Evolutionary conservation across 2,888 invertebrate species (phyloP).

Genomic region (Deilephila elpenor): DNA sequence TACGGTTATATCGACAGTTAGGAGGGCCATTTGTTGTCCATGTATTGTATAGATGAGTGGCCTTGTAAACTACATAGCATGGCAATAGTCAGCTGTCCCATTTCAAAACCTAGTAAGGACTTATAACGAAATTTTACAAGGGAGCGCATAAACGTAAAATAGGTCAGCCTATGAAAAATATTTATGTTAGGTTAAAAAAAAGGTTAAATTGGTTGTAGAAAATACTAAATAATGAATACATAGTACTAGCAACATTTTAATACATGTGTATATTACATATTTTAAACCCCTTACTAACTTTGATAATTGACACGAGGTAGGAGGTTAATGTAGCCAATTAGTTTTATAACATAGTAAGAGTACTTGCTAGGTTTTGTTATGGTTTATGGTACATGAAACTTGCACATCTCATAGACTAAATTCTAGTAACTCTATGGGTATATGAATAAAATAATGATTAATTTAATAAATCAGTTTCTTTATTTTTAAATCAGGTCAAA

Average conservation of each 20-base stretch:
- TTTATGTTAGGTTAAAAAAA: slow-evolving; percentile 16
- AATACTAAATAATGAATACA: slow-evolving; percentile 9
- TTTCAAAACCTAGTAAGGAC: slow-evolving; percentile 29
- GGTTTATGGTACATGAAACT: slow-evolving; percentile 8
- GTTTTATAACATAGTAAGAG: slow-evolving; percentile 31
- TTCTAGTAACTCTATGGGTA: slow-evolving; percentile 15
- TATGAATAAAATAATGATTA: slow-evolving; percentile 12
- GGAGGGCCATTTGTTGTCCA: slow-evolving; percentile 11
- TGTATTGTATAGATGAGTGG: not conserved
- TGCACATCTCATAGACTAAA: slow-evolving; percentile 4
- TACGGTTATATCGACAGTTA: not conserved
- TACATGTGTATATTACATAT: slow-evolving; percentile 29
- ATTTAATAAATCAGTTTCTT: slow-evolving; percentile 3
- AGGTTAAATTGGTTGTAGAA: not conserved
- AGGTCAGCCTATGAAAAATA: slow-evolving; percentile 14
- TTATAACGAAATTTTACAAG: slow-evolving; percentile 25
- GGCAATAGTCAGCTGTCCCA: slow-evolving; percentile 25
- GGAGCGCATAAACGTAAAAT: slow-evolving; percentile 20
- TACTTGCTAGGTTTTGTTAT: slow-evolving; percentile 31
- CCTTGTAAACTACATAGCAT: slow-evolving; percentile 26
- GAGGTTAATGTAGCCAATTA: not conserved
- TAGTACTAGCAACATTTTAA: slow-evolving; percentile 19
- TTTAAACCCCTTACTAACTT: slow-evolving; percentile 27
- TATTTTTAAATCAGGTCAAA: not conserved
- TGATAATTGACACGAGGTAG: slow-evolving; percentile 26